A percentile compares a stretch with the other conserved stretches of the same genome.
These are phyloP conservation scores for Monarcha castaneiventris DNA, from an alignment of 2,113 vertebrate genomes.

Conservation along the genomic window DNA sequence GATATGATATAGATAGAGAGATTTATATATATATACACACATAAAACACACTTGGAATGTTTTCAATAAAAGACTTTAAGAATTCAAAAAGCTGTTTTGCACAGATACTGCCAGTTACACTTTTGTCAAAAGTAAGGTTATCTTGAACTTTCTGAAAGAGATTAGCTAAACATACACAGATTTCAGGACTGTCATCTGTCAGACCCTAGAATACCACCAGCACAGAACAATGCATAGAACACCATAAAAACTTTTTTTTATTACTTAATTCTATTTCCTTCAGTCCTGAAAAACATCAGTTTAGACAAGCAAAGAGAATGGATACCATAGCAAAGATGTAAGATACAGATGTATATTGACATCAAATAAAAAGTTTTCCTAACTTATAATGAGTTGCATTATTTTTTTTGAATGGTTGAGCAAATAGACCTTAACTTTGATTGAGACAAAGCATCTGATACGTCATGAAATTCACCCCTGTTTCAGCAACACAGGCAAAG, in stretches of 20 bases:
- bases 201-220: not conserved
- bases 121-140: not conserved
- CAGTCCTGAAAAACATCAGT: not conserved
- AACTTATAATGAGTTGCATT: not conserved
- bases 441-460: not conserved
- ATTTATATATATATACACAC: not conserved
- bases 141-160: not conserved
- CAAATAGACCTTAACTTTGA: not conserved
- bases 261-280: not conserved
- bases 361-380: not conserved
- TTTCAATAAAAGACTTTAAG: not conserved
- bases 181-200: not conserved
- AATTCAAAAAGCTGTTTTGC: not conserved
- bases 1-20: not conserved
- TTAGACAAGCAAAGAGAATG: not conserved
- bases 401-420: not conserved
- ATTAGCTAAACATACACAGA: not conserved
- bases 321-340: not conserved
- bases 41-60: not conserved
- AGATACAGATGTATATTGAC: not conserved
- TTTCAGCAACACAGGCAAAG: not conserved
- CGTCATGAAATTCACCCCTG: not conserved
- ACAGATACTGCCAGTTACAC: not conserved
- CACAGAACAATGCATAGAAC: not conserved
- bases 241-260: not conserved